Base-by-base conservation (phyloP, 2,797 vertebrate genomes). In the Emys orbicularis region DNA sequence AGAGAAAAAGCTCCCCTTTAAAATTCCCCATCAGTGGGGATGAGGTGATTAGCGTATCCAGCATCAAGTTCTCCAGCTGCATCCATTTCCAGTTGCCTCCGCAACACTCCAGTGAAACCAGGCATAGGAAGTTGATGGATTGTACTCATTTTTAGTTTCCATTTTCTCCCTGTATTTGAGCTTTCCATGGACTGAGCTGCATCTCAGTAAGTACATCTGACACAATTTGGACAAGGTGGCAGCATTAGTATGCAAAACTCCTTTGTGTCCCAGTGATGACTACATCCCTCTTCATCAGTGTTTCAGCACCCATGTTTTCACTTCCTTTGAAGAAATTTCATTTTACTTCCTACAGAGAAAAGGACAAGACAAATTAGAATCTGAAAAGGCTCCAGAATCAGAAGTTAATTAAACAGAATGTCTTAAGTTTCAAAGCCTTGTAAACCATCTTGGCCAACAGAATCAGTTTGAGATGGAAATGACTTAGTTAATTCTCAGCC, bases 311-410 rank as follows among this genome's bases (percentile, higher is more conserved):
- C n/a, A 18, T 50, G 34, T 74, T 81, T 91, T 98, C 97, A 98
- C 57, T 97, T 98, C 98, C 98, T 98, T 92, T 98, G 98, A 4
- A 98, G 98, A 95, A 98, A 98, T 61, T 98, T 98, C 97, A 98
- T 98, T 96, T 98, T 98, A 79, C 80, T 98, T 77, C 98, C 98
- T 98, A 79, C 49, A 94, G 91, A 83, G 50, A 79, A 49, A 93
- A 92, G 90, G 79, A 18, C 44, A 13, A 57, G 65, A 44, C 5
- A 68, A 2, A 1, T 84, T 3, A 79, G 44, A 47, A 49, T 8
- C 27, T 13, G 21, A 13, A 56, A 25, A 1, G 6, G 2, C 2
- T 8, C 13, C 79, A 2, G 53, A 25, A 34, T 44, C 1, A 50
- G 3, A 4, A 61, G 18, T 15, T 34, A 52, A 72, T 82, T 41